Percentiles rank a stretch among this genome's conserved stretches.
Evolutionary conservation across 2,113 vertebrate species (phyloP).

Genomic region (Hystrix brachyura): DNA sequence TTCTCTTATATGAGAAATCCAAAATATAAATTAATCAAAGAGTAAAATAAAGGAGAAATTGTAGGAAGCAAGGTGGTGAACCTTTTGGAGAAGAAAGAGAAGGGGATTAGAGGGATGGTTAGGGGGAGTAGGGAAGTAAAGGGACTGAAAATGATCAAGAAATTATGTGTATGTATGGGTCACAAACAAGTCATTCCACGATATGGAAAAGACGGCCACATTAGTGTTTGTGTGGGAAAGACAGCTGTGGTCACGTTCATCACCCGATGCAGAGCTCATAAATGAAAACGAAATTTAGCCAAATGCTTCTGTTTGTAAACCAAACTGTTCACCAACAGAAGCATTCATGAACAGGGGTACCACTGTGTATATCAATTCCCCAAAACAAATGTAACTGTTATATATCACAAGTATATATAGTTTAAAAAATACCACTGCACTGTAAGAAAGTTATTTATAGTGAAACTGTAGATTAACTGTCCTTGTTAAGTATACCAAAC

Average conservation of each 20-base stretch:
- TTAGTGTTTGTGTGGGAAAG: too few species aligned
- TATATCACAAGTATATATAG: not conserved
- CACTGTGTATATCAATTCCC: not conserved
- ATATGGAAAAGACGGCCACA: too few species aligned
- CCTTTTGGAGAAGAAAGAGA: not conserved
- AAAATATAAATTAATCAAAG: not conserved
- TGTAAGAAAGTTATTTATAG: not conserved
- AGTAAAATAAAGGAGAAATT: not conserved
- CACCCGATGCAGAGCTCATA: too few species aligned
- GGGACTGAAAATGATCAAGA: not conserved
- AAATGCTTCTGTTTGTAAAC: too few species aligned
- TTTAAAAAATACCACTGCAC: not conserved
- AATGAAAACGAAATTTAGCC: too few species aligned
- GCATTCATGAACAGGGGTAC: too few species aligned
- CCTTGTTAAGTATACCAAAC: slow-evolving; percentile 36
- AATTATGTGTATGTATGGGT: not conserved
- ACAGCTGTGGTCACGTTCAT: too few species aligned
- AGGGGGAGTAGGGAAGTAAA: not conserved
- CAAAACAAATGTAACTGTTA: not conserved
- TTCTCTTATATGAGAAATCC: not conserved
- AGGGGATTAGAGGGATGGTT: not conserved
- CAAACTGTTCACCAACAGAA: too few species aligned
- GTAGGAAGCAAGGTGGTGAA: not conserved
- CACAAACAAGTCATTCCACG: too few species aligned
- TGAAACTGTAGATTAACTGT: not conserved